These are phyloP conservation scores for Hecatera dysodea DNA, from an alignment of 2,888 invertebrate species.

Conservation along the genomic window DNA sequence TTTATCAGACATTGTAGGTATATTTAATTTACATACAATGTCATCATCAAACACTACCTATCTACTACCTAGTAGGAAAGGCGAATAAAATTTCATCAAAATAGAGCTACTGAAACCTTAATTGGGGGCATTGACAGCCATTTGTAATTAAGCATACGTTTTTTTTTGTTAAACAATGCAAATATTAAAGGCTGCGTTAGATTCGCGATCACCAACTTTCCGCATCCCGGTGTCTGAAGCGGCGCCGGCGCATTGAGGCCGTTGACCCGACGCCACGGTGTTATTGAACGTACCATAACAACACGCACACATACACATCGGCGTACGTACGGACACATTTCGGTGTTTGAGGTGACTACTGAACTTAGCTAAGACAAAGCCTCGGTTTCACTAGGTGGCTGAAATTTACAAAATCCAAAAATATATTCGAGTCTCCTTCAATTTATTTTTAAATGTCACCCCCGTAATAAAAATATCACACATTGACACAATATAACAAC, in stretches of 20 bases:
- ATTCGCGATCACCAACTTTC: slow-evolving; percentile 73
- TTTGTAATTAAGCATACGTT: slow-evolving; percentile 42
- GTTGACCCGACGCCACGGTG: slow-evolving; percentile 86
- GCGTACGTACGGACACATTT: slow-evolving; percentile 61
- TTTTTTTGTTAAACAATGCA: slow-evolving; percentile 50
- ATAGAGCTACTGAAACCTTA: slow-evolving; percentile 38
- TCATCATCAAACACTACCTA: slow-evolving; percentile 24
- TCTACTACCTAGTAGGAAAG: no score
- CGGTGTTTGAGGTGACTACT: slow-evolving; percentile 66
- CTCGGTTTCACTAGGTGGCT: slow-evolving; percentile 41
- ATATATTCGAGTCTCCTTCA: not conserved
- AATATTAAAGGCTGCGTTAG: slow-evolving; percentile 64
- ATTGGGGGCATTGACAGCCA: slow-evolving; percentile 60
- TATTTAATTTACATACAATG: slow-evolving; percentile 43
- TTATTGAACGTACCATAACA: slow-evolving; percentile 87
- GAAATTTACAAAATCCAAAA: slow-evolving; percentile 21
- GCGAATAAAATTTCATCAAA: slow-evolving; percentile 27
- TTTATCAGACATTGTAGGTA: not conserved
- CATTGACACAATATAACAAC: not conserved
- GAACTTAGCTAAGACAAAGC: slow-evolving; percentile 64
- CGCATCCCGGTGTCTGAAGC: slow-evolving; percentile 80
- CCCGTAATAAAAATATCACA: not conserved
- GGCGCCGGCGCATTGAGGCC: slow-evolving; percentile 85
- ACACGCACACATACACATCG: slow-evolving; percentile 73
- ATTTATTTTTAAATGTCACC: not conserved